Percentiles rank a stretch among this genome's conserved stretches.
These are phyloP conservation scores for Furnarius figulus DNA, from an alignment of 2,113 vertebrate species.

Conservation along the genomic window DNA sequence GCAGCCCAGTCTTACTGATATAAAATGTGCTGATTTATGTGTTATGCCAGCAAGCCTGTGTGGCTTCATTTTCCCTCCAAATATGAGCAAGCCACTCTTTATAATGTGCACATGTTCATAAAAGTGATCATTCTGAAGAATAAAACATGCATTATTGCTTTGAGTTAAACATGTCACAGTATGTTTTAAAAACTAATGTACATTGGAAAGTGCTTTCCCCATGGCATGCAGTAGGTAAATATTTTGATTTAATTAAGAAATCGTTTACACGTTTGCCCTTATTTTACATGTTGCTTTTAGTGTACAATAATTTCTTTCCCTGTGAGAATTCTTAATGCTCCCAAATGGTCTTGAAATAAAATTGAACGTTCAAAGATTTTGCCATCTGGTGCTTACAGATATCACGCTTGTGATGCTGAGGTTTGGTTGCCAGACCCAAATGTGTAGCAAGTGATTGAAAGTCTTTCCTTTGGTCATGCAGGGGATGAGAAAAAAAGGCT, in stretches of 20 bases:
- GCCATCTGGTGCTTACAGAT: constrained; percentile 60
- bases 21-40: background rate
- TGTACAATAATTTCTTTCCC: background rate
- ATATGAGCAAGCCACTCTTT: background rate
- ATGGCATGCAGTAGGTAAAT: constrained; percentile 35
- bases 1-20: background rate
- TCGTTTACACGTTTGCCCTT: constrained; percentile 58
- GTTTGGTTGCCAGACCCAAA: constrained; percentile 46
- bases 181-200: constrained; percentile 46
- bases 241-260: constrained; percentile 74
- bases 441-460: background rate
- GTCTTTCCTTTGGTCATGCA: background rate
- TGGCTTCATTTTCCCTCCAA: background rate
- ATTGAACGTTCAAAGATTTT: constrained; percentile 67
- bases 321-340: constrained; percentile 67
- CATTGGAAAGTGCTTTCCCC: background rate
- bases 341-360: constrained; percentile 65
- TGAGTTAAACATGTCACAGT: constrained; percentile 7
- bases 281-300: constrained; percentile 60
- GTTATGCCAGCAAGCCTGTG: background rate
- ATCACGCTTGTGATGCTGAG: constrained; percentile 34
- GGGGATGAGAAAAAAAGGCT: background rate
- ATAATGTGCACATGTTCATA: background rate
- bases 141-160: background rate
- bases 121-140: background rate